A percentile compares a stretch with the other conserved stretches of the same genome.
Evolutionary conservation across 2,113 vertebrate genomes (phyloP).

Genomic region (Phrynosoma blainvillii): DNA sequence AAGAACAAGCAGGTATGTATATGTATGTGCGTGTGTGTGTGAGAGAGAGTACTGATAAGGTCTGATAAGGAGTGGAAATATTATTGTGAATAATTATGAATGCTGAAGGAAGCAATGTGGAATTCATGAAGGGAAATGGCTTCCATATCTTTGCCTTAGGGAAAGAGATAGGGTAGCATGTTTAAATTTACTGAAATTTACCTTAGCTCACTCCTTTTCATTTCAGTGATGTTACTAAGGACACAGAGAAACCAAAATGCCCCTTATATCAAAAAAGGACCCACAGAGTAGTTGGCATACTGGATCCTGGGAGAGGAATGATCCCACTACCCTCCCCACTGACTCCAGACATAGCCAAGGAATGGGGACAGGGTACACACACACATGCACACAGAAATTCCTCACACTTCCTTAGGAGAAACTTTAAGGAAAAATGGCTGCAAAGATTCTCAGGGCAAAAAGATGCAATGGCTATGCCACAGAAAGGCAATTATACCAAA

Average conservation of each 20-base stretch:
- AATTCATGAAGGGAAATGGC: constrained; percentile 3
- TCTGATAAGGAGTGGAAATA: background rate
- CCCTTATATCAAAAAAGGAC: constrained; percentile 4
- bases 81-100: background rate
- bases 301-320: background rate
- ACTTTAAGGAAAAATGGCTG: background rate
- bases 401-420: background rate
- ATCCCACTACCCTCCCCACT: background rate
- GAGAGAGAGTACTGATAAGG: background rate
- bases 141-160: background rate
- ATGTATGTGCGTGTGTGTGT: background rate
- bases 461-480: background rate
- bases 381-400: too few relatives aligned
- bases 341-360: background rate
- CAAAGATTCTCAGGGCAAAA: background rate
- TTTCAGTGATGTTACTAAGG: background rate
- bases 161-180: constrained; percentile 28
- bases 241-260: constrained; percentile 2
- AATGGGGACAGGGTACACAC: background rate
- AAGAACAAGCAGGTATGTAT: too few relatives aligned
- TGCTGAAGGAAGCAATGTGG: background rate
- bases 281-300: constrained; percentile 38
- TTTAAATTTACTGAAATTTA: constrained; percentile 15
- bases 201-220: background rate
- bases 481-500: rapidly evolving